Conservation (phyloP, 2,888 invertebrate genomes). For the Gortyna flavago region DNA sequence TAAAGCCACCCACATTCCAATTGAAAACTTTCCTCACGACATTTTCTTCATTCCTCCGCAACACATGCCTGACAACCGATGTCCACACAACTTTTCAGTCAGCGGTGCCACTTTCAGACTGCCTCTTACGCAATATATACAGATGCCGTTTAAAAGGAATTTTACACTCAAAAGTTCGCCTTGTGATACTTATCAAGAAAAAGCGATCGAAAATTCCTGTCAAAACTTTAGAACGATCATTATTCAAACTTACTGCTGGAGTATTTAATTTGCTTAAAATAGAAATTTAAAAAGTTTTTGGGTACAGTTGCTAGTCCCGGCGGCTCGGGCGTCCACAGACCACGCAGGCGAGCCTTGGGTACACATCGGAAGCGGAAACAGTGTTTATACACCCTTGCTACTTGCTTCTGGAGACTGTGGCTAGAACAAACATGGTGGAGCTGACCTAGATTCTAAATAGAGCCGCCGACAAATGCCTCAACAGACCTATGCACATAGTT, state of each 20-base stretch:
- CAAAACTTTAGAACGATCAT: constrained; percentile 16
- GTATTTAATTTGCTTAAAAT: constrained; percentile 50
- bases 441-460: constrained; percentile 35
- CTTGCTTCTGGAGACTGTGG: constrained; percentile 1
- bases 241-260: constrained; percentile 34
- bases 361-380: constrained; percentile 3
- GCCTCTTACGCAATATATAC: background rate
- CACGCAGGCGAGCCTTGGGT: background rate
- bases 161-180: constrained; percentile 11
- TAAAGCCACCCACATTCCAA: too few relatives aligned
- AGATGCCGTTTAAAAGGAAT: background rate
- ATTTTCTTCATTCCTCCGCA: too few relatives aligned
- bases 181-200: constrained; percentile 29
- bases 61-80: too few relatives aligned
- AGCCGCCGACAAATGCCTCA: background rate
- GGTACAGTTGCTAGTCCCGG: background rate
- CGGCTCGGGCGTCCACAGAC: constrained; percentile 15
- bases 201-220: constrained; percentile 7
- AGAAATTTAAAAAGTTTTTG: constrained; percentile 17
- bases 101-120: too few relatives aligned
- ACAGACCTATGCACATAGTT: background rate
- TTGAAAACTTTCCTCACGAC: too few relatives aligned
- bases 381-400: constrained; percentile 3
- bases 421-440: constrained; percentile 21
- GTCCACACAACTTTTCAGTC: too few relatives aligned